Conservation (phyloP, 2,113 vertebrate species). For the Forbesichthys agassizii region DNA sequence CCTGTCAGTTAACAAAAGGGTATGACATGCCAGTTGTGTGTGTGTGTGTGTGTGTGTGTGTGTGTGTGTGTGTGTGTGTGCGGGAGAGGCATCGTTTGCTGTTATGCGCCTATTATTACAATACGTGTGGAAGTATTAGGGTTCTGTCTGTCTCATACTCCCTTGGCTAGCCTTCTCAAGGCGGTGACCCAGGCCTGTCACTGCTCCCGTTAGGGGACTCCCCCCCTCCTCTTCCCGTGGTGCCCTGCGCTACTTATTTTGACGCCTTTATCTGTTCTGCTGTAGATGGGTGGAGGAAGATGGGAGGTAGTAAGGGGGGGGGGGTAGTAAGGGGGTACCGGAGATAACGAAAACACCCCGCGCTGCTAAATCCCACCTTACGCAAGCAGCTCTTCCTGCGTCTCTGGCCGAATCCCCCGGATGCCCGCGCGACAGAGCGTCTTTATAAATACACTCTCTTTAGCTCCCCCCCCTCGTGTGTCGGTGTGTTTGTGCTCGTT, state of each 20-base stretch:
- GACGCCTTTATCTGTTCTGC: constrained; percentile 43
- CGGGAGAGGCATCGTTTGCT: too few species aligned
- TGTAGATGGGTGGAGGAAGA: background rate
- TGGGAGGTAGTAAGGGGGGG: constrained; percentile 32
- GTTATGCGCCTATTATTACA: too few species aligned
- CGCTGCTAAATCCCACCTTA: constrained; percentile 49
- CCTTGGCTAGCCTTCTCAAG: constrained; percentile 21
- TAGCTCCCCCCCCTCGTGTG: background rate
- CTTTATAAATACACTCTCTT: constrained; percentile 44
- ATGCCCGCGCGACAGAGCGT: constrained; percentile 5
- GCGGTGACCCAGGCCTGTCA: constrained; percentile 68
- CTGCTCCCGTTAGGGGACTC: constrained; percentile 62
- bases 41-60: too few species aligned
- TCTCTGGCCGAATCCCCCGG: constrained; percentile 42
- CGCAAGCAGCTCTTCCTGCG: constrained; percentile 47
- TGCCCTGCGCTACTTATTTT: constrained; percentile 60
- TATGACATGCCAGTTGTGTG: too few species aligned
- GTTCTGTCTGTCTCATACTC: background rate
- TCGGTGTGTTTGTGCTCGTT: constrained; percentile 1
- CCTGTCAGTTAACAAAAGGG: too few species aligned
- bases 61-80: too few species aligned
- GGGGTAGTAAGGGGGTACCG: constrained; percentile 44
- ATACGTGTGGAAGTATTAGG: too few species aligned
- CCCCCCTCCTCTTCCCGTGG: constrained; percentile 44
- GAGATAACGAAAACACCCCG: constrained; percentile 8